Conservation (phyloP, 2,888 invertebrate genomes). For the Macrophya alboannulata region DNA sequence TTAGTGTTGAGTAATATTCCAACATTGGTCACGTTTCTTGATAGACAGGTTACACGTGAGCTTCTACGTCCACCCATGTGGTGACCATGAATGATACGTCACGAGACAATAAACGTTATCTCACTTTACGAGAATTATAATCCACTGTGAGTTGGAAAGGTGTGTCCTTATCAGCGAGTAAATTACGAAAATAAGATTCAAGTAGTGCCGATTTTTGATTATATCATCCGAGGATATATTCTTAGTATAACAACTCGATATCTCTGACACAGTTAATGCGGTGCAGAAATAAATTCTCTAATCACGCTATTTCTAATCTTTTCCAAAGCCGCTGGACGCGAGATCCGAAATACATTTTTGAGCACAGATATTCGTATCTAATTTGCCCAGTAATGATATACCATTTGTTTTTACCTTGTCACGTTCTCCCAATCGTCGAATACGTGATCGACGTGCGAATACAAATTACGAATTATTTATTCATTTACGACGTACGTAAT, state of each 20-base stretch:
- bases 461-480: slow-evolving; percentile 13
- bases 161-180: neutral
- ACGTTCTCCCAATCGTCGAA: neutral
- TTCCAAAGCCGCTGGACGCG: neutral
- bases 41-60: neutral
- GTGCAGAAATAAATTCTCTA: neutral
- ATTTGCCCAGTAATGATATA: neutral
- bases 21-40: neutral
- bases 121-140: neutral
- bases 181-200: neutral
- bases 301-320: neutral
- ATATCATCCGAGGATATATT: too few species aligned
- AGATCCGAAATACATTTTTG: neutral
- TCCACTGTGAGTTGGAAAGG: neutral
- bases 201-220: neutral
- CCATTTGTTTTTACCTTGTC: neutral
- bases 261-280: slow-evolving; percentile 8
- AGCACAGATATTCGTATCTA: neutral
- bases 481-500: neutral
- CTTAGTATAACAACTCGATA: neutral
- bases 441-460: neutral
- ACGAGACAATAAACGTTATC: too few species aligned
- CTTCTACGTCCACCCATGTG: neutral
- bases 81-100: neutral
- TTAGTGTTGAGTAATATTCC: neutral